These are phyloP conservation scores for Odontomyia ornata DNA, from an alignment of 2,888 invertebrate genomes.

Conservation along the genomic window DNA sequence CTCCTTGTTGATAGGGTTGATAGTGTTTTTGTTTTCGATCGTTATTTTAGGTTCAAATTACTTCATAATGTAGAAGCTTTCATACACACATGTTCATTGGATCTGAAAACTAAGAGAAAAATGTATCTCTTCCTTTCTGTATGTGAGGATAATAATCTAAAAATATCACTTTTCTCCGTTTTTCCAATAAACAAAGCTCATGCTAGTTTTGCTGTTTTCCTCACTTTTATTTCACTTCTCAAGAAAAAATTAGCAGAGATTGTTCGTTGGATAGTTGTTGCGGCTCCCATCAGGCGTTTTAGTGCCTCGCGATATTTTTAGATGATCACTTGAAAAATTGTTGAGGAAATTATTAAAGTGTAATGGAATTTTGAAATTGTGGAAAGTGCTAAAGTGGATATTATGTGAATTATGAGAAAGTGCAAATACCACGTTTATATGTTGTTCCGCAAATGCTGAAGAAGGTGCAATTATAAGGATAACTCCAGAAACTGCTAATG, in stretches of 20 bases:
- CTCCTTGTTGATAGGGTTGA: no score
- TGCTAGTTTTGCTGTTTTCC: not conserved
- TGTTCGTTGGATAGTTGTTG: not conserved
- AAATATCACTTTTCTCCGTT: not conserved
- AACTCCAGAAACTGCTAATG: constrained; percentile 35
- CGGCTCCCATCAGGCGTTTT: not conserved
- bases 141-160: not conserved
- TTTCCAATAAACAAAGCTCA: not conserved
- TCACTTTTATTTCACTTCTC: not conserved
- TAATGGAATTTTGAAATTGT: not conserved
- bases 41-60: no score
- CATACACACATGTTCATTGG: no score
- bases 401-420: not conserved
- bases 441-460: no score
- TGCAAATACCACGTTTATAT: no score
- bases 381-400: not conserved
- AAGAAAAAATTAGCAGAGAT: not conserved
- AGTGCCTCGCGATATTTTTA: constrained; percentile 5
- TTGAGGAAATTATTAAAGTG: not conserved
- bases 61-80: no score
- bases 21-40: no score
- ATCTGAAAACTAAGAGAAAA: not conserved
- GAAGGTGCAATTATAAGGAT: not conserved
- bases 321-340: not conserved
- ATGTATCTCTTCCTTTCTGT: not conserved